Evolutionary conservation across 2,888 invertebrate genomes (phyloP).

Genomic region (Agrochola litura): DNA sequence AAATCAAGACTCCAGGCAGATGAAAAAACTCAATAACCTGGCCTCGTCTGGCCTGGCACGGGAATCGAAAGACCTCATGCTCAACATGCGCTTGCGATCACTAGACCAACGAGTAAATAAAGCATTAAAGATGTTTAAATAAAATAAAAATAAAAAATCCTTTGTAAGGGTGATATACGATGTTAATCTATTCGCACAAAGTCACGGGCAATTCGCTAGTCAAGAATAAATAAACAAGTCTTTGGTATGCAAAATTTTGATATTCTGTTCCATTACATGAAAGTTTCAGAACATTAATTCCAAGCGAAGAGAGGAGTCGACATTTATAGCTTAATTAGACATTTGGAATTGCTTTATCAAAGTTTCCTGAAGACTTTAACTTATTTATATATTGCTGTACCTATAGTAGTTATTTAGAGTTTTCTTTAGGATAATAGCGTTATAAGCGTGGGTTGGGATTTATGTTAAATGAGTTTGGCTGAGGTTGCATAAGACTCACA

Average conservation of each 20-base stretch:
- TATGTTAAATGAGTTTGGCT: not conserved
- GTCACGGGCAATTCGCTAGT: not conserved
- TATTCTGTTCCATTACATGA: conserved; percentile 22
- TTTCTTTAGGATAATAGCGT: conserved; percentile 9
- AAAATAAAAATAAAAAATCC: too few species aligned
- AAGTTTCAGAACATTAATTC: conserved; percentile 46
- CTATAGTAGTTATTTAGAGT: conserved; percentile 4
- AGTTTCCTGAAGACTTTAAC: conserved; percentile 29
- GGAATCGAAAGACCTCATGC: not conserved
- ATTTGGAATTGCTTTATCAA: conserved; percentile 43
- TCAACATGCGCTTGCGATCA: not conserved
- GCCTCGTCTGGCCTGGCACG: too few species aligned
- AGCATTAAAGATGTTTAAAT: too few species aligned
- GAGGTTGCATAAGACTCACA: not conserved
- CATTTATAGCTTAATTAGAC: conserved; percentile 54
- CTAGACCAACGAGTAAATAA: too few species aligned
- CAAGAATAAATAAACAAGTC: conserved; percentile 11
- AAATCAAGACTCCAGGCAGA: not conserved
- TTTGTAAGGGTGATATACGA: not conserved
- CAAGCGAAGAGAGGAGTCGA: conserved; percentile 17
- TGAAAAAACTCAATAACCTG: too few species aligned
- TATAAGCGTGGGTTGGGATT: not conserved
- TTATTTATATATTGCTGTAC: conserved; percentile 23
- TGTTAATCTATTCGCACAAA: not conserved
- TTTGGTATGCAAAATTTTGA: conserved; percentile 40